These are phyloP conservation scores for Megalurothrips usitatus DNA, from an alignment of 2,888 invertebrate species.

Conservation along the genomic window DNA sequence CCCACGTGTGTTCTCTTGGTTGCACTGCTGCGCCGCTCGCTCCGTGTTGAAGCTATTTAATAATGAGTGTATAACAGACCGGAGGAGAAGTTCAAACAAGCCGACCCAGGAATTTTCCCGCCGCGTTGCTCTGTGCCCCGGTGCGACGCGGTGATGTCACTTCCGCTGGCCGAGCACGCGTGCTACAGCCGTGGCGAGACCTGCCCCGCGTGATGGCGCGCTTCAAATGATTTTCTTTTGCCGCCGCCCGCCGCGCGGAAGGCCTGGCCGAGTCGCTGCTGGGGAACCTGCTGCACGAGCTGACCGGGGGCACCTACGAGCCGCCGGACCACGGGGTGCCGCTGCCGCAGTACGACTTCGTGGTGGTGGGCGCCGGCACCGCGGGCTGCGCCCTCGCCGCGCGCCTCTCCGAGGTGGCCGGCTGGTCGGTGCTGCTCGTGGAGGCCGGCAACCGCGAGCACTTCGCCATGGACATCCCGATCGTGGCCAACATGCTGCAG, in stretches of 20 bases:
- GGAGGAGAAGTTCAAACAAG: too few relatives aligned
- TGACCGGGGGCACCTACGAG: constrained; percentile 29
- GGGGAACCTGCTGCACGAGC: constrained; percentile 28
- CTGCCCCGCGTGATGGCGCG: too few relatives aligned
- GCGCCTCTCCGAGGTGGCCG: constrained; percentile 70
- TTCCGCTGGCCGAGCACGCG: too few relatives aligned
- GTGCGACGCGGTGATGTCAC: too few relatives aligned
- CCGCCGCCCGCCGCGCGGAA: background rate
- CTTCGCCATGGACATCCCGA: constrained; percentile 82
- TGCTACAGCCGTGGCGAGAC: too few relatives aligned
- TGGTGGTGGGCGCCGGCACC: constrained; percentile 81
- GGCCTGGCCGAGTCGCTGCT: constrained; percentile 31
- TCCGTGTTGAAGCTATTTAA: too few relatives aligned
- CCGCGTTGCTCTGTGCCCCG: too few relatives aligned
- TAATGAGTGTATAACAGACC: too few relatives aligned
- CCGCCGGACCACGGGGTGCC: constrained; percentile 32
- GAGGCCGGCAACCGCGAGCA: constrained; percentile 81
- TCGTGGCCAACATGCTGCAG: constrained; percentile 70
- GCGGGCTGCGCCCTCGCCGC: constrained; percentile 86
- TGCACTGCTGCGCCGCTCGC: too few relatives aligned
- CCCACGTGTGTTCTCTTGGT: too few relatives aligned
- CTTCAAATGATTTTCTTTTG: too few relatives aligned
- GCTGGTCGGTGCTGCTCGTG: constrained; percentile 76
- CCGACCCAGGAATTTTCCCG: too few relatives aligned
- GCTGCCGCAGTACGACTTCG: constrained; percentile 75